Evolutionary conservation across 2,888 invertebrate genomes (phyloP), one percentile per base, ranked within the genome.

Genomic region (Epirrita christyi): DNA sequence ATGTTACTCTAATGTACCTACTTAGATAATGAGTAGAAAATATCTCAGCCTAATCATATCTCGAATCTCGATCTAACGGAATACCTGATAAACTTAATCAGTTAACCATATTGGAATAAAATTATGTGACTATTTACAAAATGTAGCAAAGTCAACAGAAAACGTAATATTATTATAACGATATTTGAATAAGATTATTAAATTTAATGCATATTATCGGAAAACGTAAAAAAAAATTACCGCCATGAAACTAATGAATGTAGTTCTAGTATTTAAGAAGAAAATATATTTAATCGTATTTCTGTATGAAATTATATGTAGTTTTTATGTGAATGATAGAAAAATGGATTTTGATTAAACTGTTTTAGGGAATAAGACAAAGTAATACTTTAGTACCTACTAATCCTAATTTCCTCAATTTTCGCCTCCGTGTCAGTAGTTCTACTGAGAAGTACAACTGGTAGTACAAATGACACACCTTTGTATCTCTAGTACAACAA

Each of bases 261-360:
- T 91, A 91, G 91, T 81, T 79, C 82, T 89, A 87, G 81, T 52
- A 51, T 62, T 61, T 90, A 90, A 89, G 88, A 81, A 83, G 85
- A 83, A 78, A 90, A 88, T 91, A 91, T 92, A 92, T 91, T 88
- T 92, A 92, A 91, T 84, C 92, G 90, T 92, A 92, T 92, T 92
- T 92, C 92, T 91, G 90, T 92, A 92, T 90, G 90, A 91, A 89
- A 92, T 92, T 91, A 92, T 91, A 92, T 89, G 92, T 92, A 91
- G 91, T 90, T 91, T 91, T 86, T 91, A 92, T 91, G 91, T 90
- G 88, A 81, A 87, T 85, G 81, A 89, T 87, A 85, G 84, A 88
- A 84, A 81, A 82, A 78, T 89, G 86, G 85, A 83, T 90, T 89
- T 91, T 91, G 86, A 90, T 91, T 88, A 88, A 89, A 86, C 75